These are phyloP conservation scores for Pitta sordida DNA, from an alignment of 2,113 vertebrate species.

Conservation along the genomic window DNA sequence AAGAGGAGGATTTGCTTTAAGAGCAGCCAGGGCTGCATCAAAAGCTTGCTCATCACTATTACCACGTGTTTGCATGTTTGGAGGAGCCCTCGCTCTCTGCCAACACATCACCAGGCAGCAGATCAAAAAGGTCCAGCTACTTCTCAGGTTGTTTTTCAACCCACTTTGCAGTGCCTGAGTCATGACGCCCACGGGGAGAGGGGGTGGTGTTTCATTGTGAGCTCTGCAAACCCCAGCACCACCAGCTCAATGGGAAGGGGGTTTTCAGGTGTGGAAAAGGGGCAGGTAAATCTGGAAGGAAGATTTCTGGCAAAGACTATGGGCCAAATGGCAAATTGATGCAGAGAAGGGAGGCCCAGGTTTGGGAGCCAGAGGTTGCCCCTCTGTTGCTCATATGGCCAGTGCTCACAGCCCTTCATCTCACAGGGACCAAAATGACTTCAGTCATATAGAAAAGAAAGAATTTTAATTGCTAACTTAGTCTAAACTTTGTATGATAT, in stretches of 20 bases:
- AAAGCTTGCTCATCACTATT: neutral
- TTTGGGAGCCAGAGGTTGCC: neutral
- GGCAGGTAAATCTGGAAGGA: neutral
- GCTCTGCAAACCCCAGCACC: neutral
- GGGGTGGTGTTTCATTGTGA: neutral
- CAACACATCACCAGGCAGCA: neutral
- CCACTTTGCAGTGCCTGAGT: neutral
- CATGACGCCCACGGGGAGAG: neutral
- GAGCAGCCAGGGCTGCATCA: neutral
- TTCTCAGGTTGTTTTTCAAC: neutral
- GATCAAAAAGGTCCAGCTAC: neutral
- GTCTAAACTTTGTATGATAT: neutral
- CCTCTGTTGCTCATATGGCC: neutral
- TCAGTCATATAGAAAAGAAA: neutral
- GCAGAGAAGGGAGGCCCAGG: fast-evolving
- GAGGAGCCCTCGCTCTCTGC: neutral
- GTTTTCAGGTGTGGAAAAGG: neutral
- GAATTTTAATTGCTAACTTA: neutral
- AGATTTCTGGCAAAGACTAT: neutral
- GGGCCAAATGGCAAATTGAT: fast-evolving
- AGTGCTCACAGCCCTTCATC: neutral
- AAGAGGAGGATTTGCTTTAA: neutral
- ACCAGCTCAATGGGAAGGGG: neutral
- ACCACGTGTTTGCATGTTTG: fast-evolving
- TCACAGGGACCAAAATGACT: neutral